phyloP scores from a whole-genome alignment of 1,140 invertebrate species.

The Drosophila rufa region DNA sequence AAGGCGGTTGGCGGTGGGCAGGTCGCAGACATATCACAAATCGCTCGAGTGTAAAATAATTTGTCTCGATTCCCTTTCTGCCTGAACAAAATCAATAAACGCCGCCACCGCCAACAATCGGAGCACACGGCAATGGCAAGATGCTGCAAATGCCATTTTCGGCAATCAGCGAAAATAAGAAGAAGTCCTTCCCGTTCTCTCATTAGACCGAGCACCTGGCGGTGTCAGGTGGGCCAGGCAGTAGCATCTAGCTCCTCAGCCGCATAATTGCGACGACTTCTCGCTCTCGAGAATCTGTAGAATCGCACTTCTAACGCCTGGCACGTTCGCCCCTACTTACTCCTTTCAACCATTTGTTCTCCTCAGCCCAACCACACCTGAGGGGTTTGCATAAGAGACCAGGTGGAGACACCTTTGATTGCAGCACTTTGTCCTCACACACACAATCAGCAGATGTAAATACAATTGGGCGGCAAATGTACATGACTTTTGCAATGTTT shows the following conservation, averaged over 20 bases:
- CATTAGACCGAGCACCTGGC: constrained; percentile 52
- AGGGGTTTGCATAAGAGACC: constrained; percentile 42
- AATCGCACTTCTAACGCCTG: constrained; percentile 49
- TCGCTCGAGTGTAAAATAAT: constrained; percentile 76
- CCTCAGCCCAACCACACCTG: constrained; percentile 22
- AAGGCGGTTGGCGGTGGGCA: constrained; percentile 29
- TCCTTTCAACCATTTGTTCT: constrained; percentile 63
- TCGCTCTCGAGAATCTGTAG: constrained; percentile 23
- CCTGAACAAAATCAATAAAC: constrained; percentile 63
- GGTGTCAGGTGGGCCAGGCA: constrained; percentile 16
- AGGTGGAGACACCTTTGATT: constrained; percentile 64
- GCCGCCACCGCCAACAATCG: constrained; percentile 29
- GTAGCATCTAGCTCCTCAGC: constrained; percentile 1
- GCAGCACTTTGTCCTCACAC: constrained; percentile 60
- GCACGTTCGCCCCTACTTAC: constrained; percentile 66
- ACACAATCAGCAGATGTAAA: constrained; percentile 49
- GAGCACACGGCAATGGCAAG: constrained; percentile 14
- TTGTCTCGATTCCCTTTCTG: constrained; percentile 73
- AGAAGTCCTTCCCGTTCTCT: constrained; percentile 18
- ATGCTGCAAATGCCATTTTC: constrained; percentile 58
- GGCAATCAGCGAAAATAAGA: constrained; percentile 25
- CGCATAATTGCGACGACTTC: constrained; percentile 61
- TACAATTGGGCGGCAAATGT: constrained; percentile 64
- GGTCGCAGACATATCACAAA: constrained; percentile 72
- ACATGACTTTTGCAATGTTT: constrained; percentile 40